Evolutionary conservation across 2,113 vertebrate genomes (phyloP), one percentile per base, ranked within the genome.

Genomic region (Aramus guarauna): DNA sequence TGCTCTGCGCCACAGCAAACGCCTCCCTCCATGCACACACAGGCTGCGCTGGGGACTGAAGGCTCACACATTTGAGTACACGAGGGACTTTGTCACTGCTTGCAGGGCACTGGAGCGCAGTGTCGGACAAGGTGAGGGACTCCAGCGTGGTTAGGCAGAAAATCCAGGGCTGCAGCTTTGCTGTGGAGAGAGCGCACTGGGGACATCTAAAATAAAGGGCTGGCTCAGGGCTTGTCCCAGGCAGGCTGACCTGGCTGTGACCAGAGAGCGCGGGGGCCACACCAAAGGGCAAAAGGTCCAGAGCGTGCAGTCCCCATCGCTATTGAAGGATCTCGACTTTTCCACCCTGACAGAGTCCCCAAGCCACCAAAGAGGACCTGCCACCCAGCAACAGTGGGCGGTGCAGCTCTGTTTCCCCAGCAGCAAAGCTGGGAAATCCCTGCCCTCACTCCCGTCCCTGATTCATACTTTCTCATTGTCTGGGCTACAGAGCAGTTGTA

Each of bases 171-270:
- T 60, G 21, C 47, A 50, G 77, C 36, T 81, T 60, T 53, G 62
- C 34, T 3, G 0, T 9, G 30, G 47, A 72, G 23, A 64, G 22
- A 47, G 11, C 0, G 2, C 22, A 58, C 2, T 1, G 11, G 4
- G 12, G 82, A 67, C 13, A 78, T 17, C 45, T 34, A 15, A 91
- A 64, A 39, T 32, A 72, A 85, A 90, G 59, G 50, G 26, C 18
- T 56, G 14, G n/a, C 34, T 68, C 23, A 5, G 22, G 15, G 26
- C n/a, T 66, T 1, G 2, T 8, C 52, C 12, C 0, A 0, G 34
- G 24, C 4, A 2, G 13, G 48, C n/a, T 76, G 59, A 47, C 29
- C 39, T 59, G 20, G 52, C 63, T 73, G 53, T 30, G 58, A 76
- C 21, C 20, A 37, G 17, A 48, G 15, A 69, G 24, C 5, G 4